Base-by-base conservation (phyloP, 2,888 invertebrate genomes). In the Mesopsocus fuscifrons region DNA sequence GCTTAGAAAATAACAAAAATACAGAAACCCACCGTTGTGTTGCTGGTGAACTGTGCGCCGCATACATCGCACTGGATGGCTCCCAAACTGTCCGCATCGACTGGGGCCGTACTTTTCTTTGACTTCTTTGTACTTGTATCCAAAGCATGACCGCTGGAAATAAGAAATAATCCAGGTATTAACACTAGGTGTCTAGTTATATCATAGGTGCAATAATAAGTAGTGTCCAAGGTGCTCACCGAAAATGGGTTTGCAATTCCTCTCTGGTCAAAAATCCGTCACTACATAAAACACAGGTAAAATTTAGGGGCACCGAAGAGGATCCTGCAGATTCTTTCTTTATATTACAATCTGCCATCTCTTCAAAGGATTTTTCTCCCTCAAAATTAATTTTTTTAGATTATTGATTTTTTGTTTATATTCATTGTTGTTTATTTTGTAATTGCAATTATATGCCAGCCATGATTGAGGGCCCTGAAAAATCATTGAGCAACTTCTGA, bases 1-100 rank as follows among this genome's bases (percentile, higher is more conserved):
- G n/a, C n/a, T n/a, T n/a, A n/a, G n/a, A n/a, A n/a, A n/a, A n/a
- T n/a, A n/a, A n/a, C n/a, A n/a, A n/a, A n/a, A n/a, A 30, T 11
- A 30, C 30, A 30, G 30, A 11, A 9, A 30, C 30, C 15, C 15
- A 34, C 34, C 20, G 20, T 68, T 2, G 72, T 70, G 52, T 71
- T 68, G 1, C 68, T 66, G 2, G 68, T 64, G 49, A 72, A 72
- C 43, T 61, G 57, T 55, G 68, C 65, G 2, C 66, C 58, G 53
- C 75, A 76, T 38, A 72, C 69, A 55, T 76, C 75, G 53, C 75
- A 76, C 41, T 61, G 60, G 34, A 60, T 49, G 16, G 49, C 47
- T 11, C 48, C 46, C 9, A 17, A 41, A 6, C 20, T 41, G 15
- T 41, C 30, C 22, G 42, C 13, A 17, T 3, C 50, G 31, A 43